These are phyloP conservation scores for Equus quagga DNA, from an alignment of 2,113 vertebrate species.

Conservation along the genomic window DNA sequence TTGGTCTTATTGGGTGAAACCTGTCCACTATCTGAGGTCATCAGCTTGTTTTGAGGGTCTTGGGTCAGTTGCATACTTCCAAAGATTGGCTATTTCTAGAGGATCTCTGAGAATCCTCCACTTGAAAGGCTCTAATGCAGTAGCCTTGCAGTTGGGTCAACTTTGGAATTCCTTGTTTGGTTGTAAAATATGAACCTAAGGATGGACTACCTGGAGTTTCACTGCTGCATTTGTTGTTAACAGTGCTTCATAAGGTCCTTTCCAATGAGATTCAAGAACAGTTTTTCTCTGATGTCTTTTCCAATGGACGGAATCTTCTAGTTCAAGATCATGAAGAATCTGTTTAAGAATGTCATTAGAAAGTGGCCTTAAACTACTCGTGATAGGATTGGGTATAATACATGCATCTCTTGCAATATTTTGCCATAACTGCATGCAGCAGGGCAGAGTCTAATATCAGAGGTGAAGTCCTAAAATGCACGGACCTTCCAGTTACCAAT, in stretches of 20 bases:
- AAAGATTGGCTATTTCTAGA: neutral
- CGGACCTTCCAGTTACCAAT: neutral
- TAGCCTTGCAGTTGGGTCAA: neutral
- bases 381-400: neutral
- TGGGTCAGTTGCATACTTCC: neutral
- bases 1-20: neutral
- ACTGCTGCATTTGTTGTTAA: constrained; percentile 13
- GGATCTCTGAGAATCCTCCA: neutral
- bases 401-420: neutral
- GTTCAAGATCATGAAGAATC: neutral
- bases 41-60: neutral
- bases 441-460: neutral
- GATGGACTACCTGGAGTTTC: neutral
- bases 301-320: neutral
- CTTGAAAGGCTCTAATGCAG: neutral
- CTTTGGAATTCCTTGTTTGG: constrained; percentile 5
- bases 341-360: neutral
- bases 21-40: neutral
- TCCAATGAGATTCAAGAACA: neutral
- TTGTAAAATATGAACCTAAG: neutral
- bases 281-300: constrained; percentile 31
- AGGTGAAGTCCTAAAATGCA: neutral
- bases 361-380: neutral
- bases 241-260: neutral
- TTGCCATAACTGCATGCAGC: neutral